Evolutionary conservation across 1,140 invertebrate species (phyloP).

Genomic region (Scaptomyza montana): DNA sequence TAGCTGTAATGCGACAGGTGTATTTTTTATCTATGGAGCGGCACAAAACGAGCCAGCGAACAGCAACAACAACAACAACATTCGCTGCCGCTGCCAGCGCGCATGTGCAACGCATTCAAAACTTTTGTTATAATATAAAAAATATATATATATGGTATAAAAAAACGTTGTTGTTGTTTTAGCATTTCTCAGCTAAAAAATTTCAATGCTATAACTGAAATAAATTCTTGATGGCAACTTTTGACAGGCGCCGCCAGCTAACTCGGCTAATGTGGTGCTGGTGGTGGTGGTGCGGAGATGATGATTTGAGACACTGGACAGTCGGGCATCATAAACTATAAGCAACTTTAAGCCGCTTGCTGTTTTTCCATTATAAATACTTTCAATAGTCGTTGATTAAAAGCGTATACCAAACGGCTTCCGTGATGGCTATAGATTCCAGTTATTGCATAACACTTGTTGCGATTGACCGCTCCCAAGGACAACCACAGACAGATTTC

Average conservation of each 20-base stretch:
- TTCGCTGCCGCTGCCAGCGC: constrained; percentile 22
- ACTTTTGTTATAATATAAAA: constrained; percentile 71
- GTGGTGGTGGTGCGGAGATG: background rate
- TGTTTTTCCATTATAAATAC: constrained; percentile 40
- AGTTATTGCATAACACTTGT: constrained; percentile 46
- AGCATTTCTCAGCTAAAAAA: constrained; percentile 49
- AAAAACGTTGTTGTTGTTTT: constrained; percentile 6
- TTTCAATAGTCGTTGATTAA: constrained; percentile 62
- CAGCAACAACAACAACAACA: constrained; percentile 19
- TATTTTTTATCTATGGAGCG: constrained; percentile 82
- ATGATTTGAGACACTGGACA: constrained; percentile 1
- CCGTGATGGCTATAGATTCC: constrained; percentile 59
- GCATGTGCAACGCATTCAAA: constrained; percentile 77
- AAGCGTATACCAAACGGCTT: constrained; percentile 57
- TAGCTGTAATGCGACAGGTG: constrained; percentile 83
- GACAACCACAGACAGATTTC: constrained; percentile 3
- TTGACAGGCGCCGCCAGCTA: constrained; percentile 61
- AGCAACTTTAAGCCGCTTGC: constrained; percentile 48
- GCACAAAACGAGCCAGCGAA: constrained; percentile 65
- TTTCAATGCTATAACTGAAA: constrained; percentile 70
- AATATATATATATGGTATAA: too few relatives aligned
- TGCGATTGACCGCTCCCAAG: constrained; percentile 36
- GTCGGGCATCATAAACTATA: constrained; percentile 35
- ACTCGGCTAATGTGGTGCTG: constrained; percentile 6
- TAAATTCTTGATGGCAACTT: constrained; percentile 73